These are phyloP conservation scores for Drosophila paulistorum DNA, from an alignment of 1,140 invertebrate genomes.

Conservation along the genomic window DNA sequence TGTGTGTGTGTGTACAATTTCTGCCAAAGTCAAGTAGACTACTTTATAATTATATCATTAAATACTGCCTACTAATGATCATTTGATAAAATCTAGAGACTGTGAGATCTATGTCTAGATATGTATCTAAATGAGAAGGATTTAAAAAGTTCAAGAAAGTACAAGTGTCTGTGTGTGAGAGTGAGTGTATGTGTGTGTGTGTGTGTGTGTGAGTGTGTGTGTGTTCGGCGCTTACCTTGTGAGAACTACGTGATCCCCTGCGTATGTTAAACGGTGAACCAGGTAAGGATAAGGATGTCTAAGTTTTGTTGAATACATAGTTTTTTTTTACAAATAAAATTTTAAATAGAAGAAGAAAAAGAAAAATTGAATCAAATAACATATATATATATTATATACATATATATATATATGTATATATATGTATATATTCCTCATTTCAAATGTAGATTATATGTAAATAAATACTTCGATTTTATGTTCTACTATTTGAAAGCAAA, in stretches of 20 bases:
- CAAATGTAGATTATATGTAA: slow-evolving; percentile 34
- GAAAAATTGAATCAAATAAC: slow-evolving; percentile 78
- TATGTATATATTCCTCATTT: slow-evolving; percentile 52
- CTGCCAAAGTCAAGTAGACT: neutral
- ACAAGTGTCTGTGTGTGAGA: slow-evolving; percentile 23
- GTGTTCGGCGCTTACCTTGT: slow-evolving; percentile 88
- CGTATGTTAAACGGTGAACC: slow-evolving; percentile 97
- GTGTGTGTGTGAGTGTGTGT: slow-evolving; percentile 50
- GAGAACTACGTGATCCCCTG: slow-evolving; percentile 93
- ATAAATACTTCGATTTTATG: slow-evolving; percentile 28
- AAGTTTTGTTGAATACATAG: slow-evolving; percentile 77
- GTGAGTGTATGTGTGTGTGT: slow-evolving; percentile 39
- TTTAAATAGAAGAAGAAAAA: slow-evolving; percentile 81
- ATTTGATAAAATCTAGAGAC: neutral
- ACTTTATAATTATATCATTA: neutral
- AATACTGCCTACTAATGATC: slow-evolving; percentile 3
- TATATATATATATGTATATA: slow-evolving; percentile 45
- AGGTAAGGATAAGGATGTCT: slow-evolving; percentile 97
- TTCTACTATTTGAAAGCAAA: slow-evolving; percentile 50
- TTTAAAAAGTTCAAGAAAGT: neutral
- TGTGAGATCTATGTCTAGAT: neutral
- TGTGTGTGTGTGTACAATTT: neutral
- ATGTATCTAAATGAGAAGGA: neutral
- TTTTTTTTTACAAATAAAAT: slow-evolving; percentile 73
- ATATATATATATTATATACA: slow-evolving; percentile 47